Conservation (phyloP, 2,797 vertebrate species). For the Mycteria americana region DNA sequence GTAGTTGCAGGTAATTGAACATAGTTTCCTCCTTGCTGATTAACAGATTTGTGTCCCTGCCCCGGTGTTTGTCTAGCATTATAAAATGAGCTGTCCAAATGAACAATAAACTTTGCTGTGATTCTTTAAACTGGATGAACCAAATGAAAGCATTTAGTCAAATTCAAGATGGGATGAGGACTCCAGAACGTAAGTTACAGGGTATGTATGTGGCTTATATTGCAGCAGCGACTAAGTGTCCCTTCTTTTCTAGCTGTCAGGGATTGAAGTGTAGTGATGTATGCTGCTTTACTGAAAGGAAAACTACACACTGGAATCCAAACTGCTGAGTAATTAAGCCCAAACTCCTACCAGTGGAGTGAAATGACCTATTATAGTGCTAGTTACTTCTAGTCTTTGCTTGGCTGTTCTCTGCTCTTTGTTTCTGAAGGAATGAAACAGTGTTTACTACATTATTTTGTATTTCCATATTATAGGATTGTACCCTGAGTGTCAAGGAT, state of each 20-base stretch:
- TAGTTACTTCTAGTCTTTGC: neutral
- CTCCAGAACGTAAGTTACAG: accelerated
- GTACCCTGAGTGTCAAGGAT: neutral
- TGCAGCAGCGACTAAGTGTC: accelerated
- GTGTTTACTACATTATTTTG: neutral
- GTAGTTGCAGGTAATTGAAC: neutral
- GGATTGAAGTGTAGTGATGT: neutral
- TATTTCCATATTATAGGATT: neutral
- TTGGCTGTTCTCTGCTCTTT: neutral
- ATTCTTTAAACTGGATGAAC: neutral
- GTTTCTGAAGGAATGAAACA: neutral
- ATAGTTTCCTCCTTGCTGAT: neutral
- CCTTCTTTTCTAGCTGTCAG: neutral
- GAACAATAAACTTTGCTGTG: neutral
- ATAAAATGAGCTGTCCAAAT: neutral
- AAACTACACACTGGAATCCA: neutral
- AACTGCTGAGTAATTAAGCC: neutral
- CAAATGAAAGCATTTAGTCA: neutral
- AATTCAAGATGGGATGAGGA: neutral
- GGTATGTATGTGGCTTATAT: neutral
- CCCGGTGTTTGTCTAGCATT: neutral
- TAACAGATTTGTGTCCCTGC: neutral
- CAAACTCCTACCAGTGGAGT: neutral
- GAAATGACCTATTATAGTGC: neutral
- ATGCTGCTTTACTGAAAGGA: neutral